phyloP scores from a whole-genome alignment of 2,888 invertebrate species.

The Prostheceraeus crozeri region DNA sequence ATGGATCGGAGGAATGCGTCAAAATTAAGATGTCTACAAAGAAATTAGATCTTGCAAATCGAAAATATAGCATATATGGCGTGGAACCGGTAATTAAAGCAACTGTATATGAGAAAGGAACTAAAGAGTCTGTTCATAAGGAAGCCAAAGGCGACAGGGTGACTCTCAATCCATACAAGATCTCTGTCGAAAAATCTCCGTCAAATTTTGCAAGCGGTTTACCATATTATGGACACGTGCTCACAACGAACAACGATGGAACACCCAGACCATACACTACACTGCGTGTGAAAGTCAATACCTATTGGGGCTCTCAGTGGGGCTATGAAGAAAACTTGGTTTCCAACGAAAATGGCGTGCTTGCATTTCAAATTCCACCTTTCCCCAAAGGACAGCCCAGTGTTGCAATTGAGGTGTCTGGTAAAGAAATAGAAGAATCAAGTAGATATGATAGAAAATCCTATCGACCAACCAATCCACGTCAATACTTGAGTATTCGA shows the following conservation, averaged over 20 bases:
- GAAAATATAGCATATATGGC: not conserved
- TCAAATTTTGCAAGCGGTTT: too few species aligned
- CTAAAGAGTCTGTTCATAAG: not conserved
- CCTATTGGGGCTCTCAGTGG: slow-evolving; percentile 16
- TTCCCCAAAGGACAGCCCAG: slow-evolving; percentile 21
- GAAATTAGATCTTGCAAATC: not conserved
- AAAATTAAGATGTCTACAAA: not conserved
- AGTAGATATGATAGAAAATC: too few species aligned
- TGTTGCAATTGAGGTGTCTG: too few species aligned
- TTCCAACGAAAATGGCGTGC: slow-evolving; percentile 26
- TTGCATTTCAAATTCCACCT: slow-evolving; percentile 30
- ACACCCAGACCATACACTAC: not conserved
- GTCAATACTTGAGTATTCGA: too few species aligned
- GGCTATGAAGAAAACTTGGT: slow-evolving; percentile 24
- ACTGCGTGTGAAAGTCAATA: not conserved
- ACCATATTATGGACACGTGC: slow-evolving; percentile 30
- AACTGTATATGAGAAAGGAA: slow-evolving; percentile 4
- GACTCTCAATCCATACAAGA: not conserved
- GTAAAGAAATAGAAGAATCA: too few species aligned
- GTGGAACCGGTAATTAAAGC: not conserved
- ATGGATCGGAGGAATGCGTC: too few species aligned
- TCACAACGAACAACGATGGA: not conserved
- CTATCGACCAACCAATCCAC: too few species aligned
- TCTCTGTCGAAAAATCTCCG: not conserved
- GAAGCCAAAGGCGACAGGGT: not conserved